Evolutionary conservation across 1,140 invertebrate species (phyloP).

Genomic region (Drosophila nigromelanica): DNA sequence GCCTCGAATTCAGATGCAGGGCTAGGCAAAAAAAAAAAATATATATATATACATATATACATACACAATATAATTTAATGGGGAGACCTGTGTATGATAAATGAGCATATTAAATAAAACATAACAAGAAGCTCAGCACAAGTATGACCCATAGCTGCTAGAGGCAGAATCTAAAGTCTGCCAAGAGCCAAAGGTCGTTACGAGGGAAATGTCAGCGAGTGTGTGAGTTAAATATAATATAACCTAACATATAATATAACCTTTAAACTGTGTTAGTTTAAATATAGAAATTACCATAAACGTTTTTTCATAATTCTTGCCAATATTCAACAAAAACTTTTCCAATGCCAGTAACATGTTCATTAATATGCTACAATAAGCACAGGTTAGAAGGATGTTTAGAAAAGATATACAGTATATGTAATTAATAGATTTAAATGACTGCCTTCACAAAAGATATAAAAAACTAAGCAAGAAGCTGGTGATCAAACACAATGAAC

Average conservation of each 20-base stretch:
- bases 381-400: too few species aligned
- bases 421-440: too few species aligned
- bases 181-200: conserved; percentile 1
- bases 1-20: conserved; percentile 21
- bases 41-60: neutral
- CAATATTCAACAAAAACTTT: too few species aligned
- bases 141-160: conserved; percentile 7
- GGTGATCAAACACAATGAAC: too few species aligned
- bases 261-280: too few species aligned
- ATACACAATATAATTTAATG: conserved; percentile 23
- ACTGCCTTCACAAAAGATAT: too few species aligned
- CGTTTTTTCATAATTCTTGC: too few species aligned
- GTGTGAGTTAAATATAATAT: neutral
- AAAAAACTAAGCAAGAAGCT: too few species aligned
- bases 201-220: neutral
- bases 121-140: conserved; percentile 48
- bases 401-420: too few species aligned
- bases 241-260: neutral
- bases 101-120: conserved; percentile 65
- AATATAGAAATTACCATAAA: too few species aligned
- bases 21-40: conserved; percentile 14
- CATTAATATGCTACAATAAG: too few species aligned
- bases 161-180: conserved; percentile 7
- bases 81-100: conserved; percentile 55
- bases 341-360: too few species aligned